Conservation (phyloP, 2,797 vertebrate genomes). For the Bufotes viridis region DNA sequence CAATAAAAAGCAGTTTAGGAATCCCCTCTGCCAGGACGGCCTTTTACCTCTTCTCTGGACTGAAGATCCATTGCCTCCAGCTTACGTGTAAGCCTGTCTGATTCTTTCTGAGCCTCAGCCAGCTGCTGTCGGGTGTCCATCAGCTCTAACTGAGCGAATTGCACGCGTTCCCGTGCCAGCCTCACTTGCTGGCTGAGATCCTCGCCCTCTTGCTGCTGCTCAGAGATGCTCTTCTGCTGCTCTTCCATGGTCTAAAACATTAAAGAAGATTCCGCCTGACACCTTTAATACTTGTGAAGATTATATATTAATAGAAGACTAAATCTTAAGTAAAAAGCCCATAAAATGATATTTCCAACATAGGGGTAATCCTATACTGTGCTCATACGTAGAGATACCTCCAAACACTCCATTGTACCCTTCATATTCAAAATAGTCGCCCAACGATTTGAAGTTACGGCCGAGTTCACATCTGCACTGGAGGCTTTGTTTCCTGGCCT, state of each 20-base stretch:
- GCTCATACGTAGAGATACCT: no score
- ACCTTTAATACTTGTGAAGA: neutral
- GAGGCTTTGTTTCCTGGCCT: no score
- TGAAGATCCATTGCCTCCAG: constrained; percentile 73
- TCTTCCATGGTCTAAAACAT: constrained; percentile 69
- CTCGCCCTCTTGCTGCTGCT: constrained; percentile 73
- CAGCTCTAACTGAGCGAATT: constrained; percentile 71
- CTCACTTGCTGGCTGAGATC: constrained; percentile 74
- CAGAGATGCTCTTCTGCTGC: constrained; percentile 69
- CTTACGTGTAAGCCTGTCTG: constrained; percentile 74
- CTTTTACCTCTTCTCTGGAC: constrained; percentile 77
- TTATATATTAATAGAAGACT: no score
- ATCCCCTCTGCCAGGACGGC: neutral
- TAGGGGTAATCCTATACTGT: no score
- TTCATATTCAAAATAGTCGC: no score
- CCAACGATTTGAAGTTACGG: no score
- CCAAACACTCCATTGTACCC: no score
- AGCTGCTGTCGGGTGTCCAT: constrained; percentile 70
- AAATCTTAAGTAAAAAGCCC: no score
- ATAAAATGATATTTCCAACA: no score
- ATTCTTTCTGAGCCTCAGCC: constrained; percentile 68
- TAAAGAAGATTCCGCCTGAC: neutral
- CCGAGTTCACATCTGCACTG: no score
- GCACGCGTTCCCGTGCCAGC: constrained; percentile 72
- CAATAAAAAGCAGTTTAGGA: neutral